Base-by-base conservation (phyloP, 2,113 vertebrate species). In the Cyanoderma ruficeps region DNA sequence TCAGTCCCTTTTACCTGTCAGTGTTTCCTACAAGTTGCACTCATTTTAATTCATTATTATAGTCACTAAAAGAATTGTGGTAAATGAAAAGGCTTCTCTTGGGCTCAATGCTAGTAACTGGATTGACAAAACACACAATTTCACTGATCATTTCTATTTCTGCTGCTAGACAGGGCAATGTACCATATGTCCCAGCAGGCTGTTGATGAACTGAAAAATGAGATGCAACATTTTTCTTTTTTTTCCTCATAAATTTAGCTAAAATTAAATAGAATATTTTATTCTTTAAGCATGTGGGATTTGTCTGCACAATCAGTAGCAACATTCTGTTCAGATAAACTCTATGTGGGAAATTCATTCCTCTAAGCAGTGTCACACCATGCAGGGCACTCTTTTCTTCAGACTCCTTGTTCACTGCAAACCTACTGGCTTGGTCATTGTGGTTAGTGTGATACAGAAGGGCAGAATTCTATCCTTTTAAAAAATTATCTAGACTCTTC, bases 1-100 rank as follows among this genome's bases (percentile, higher is more conserved):
- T 94, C 57, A 78, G 80, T 94, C 90, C 88, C 67, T 93, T 95
- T 93, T 95, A 68, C 39, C 86, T 92, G 39, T 92, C 88, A 95
- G 57, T 71, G 13, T 92, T 94, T 90, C 47, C 61, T 67, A 63
- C 41, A 95, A 87, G 37, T 92, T 94, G 60, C 33, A 37, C 89
- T 85, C 5, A 41, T 75, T 91, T 76, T 35, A 61, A 20, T 67
- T 87, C 47, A 63, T 79, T 46, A 63, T 63, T 88, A 82, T 88
- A 44, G 64, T 90, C 82, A 55, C 91, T 77, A 49, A 94, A 97
- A 96, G 76, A 69, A 83, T 94, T 95, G 60, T 56, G 71, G 56
- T 92, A 93, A 82, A 53, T 87, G 59, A 88, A 78, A 56, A 92
- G 60, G 67, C 13, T 83, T 95, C 28, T 89, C 20, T 65, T n/a